Evolutionary conservation across 37 sponge, comb jelly and placozoan species (phyloP).

Genomic region (Theonella swinhoei): DNA sequence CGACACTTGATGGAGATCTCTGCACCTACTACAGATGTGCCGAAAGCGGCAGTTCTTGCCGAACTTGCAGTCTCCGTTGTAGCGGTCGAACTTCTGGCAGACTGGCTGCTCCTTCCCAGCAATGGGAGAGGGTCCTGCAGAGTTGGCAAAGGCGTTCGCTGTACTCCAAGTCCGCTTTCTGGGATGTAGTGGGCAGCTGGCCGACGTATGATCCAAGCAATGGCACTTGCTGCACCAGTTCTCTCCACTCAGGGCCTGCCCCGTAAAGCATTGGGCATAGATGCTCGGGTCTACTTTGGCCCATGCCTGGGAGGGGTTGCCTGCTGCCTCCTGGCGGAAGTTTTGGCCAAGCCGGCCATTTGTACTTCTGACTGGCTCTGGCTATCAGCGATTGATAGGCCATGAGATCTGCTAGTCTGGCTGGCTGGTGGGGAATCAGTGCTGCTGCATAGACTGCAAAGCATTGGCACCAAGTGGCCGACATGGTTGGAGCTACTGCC

Average conservation of each 20-base stretch:
- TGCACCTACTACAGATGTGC: constrained; percentile 18
- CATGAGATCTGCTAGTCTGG: constrained; percentile 18
- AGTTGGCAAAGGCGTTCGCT: background rate
- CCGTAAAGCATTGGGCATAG: constrained; percentile 38
- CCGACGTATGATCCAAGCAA: constrained; percentile 4
- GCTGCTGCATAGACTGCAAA: constrained; percentile 23
- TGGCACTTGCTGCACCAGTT: constrained; percentile 23
- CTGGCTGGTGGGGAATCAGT: constrained; percentile 1
- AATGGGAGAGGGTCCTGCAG: too few species aligned
- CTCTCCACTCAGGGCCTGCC: background rate
- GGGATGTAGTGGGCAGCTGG: constrained; percentile 16
- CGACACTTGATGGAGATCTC: constrained; percentile 3
- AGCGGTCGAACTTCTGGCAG: constrained; percentile 29
- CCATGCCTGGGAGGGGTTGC: background rate
- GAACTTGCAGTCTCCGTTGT: constrained; percentile 34
- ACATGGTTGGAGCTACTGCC: too few species aligned
- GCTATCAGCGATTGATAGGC: constrained; percentile 31
- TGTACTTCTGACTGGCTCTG: constrained; percentile 17
- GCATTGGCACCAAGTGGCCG: constrained; percentile 57
- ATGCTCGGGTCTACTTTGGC: constrained; percentile 40
- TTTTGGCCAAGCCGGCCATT: constrained; percentile 38
- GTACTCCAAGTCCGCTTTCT: background rate
- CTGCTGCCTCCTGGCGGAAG: constrained; percentile 54
- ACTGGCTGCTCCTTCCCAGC: too few species aligned
- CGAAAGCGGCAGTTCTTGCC: constrained; percentile 20